Evolutionary conservation across 2,113 vertebrate genomes (phyloP).

Genomic region (Hiodon alosoides): DNA sequence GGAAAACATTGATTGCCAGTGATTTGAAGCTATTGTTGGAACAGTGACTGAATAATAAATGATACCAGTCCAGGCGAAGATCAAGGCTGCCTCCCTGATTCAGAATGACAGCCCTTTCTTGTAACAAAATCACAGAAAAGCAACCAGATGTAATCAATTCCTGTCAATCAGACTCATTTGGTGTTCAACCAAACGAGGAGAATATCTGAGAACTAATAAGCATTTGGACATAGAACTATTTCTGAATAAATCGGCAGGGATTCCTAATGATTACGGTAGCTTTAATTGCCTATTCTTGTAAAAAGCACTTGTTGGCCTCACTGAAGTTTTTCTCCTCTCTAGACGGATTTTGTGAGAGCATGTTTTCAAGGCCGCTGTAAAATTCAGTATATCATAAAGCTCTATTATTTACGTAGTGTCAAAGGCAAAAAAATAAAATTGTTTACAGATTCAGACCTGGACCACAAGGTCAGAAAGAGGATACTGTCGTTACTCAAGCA

Average conservation of each 20-base stretch:
- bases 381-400: too few relatives aligned
- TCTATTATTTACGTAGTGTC: too few relatives aligned
- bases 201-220: not conserved
- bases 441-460: too few relatives aligned
- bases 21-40: not conserved
- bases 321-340: too few relatives aligned
- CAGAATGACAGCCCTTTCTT: not conserved
- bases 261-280: not conserved
- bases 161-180: constrained; percentile 1
- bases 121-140: not conserved
- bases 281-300: not conserved
- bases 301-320: not conserved
- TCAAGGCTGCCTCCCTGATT: not conserved
- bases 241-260: not conserved
- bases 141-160: not conserved
- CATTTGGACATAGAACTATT: not conserved
- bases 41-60: not conserved
- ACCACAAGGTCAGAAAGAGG: too few relatives aligned
- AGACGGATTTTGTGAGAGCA: too few relatives aligned
- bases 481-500: too few relatives aligned
- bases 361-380: too few relatives aligned
- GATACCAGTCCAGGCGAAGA: not conserved
- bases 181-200: not conserved
- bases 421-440: too few relatives aligned
- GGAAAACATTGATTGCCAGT: too few relatives aligned